Evolutionary conservation across 2,797 vertebrate species (phyloP), one percentile per base, ranked within the genome.

Genomic region (Poecilia gillii): DNA sequence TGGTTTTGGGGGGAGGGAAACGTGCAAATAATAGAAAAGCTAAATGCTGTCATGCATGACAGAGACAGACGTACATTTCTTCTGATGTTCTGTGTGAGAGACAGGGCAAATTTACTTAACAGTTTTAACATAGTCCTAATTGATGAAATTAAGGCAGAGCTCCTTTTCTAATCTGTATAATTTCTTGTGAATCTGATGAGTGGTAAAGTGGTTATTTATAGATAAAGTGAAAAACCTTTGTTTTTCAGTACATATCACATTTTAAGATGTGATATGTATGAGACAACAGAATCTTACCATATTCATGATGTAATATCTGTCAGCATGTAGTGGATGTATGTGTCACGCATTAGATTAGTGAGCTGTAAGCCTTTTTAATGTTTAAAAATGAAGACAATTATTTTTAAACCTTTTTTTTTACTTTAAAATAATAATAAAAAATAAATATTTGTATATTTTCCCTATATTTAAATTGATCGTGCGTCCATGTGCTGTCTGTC

Each of bases 401-500:
- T 25, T 68, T 68, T 68, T 0, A 68, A 43, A 13, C 12, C 3
- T 20, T 7, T 41, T 25, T 8, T 41, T 25, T 68, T 23, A 43
- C 3, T 13, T 11, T 57, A 2, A 68, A 23, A 66, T 23, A 41
- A 41, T 7, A 6, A 31, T 6, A 7, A 66, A 36, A 66, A 4
- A 0, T 14, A 31, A 6, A 31, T 33, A 31, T 16, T 7, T 74
- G 0, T 3, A 64, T 3, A 39, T 77, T 68, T 47, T 66, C 12
- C 45, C 16, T 74, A 28, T 70, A 43, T 33, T 0, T 71, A 18
- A 59, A 16, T 0, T 12, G 12, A 28, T 4, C 70, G 9, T 74
- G 6, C 64, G 20, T 82, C 13, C 81, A 3, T 80, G 72, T 36
- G n/a, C 51, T 57, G 14, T 45, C 39, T 0, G 0, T 75, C 89